Evolutionary conservation across 2,113 vertebrate species (phyloP), one percentile per base, ranked within the genome.

Genomic region (Malurus elegans): DNA sequence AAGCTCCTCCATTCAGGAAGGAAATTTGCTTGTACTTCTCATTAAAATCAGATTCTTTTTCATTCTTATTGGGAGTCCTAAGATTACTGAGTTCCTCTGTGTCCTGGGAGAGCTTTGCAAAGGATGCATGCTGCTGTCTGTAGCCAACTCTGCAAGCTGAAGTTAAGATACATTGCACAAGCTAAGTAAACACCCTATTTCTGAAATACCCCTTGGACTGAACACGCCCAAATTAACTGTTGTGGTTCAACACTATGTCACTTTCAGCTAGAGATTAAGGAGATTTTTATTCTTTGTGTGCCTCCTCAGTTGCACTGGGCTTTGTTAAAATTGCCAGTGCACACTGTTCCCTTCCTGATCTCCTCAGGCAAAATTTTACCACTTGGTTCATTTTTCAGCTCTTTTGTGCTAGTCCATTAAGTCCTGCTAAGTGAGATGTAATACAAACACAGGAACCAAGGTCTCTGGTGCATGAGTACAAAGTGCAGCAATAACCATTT

Each of bases 231-330:
- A 61, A 34, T 42, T 50, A 87, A 36, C 73, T 65, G 6, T 10
- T 67, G 31, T 21, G 60, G 14, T 64, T 67, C 19, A 44, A 50
- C 11, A 21, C 28, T 13, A 5, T 3, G 9, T 61, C 16, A 13
- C 32, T 61, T 91, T 45, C 40, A 72, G 8, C 10, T 31, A n/a
- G 26, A 61, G 18, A 53, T 26, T 66, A 42, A 47, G 25, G 20
- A 65, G 20, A 26, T 0, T 44, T 78, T 70, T 36, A 54, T 29
- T 69, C 20, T 86, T 28, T 0, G 0, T 10, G 6, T 4, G 1
- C 18, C 14, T 56, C 10, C n/a, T 54, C 38, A 20, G 4, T 26
- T 73, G 28, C 29, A 13, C 3, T 32, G 38, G 32, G 6, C 21
- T 80, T 91, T 78, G 42, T 14, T 62, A 83, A 88, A 54, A 40